These are phyloP conservation scores for Prenolepis imparis DNA, from an alignment of 2,888 invertebrate genomes.

Conservation along the genomic window DNA sequence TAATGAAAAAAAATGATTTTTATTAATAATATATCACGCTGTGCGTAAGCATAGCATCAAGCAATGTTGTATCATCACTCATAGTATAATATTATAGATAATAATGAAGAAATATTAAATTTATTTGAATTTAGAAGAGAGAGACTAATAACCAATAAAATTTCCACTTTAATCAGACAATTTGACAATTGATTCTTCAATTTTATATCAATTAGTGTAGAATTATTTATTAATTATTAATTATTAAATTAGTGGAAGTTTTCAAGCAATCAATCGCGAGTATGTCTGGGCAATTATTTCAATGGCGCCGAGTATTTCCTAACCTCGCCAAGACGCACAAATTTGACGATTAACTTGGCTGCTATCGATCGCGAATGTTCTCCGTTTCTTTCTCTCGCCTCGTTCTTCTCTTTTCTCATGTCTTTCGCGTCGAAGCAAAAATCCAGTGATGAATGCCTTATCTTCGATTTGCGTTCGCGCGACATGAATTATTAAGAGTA, in stretches of 20 bases:
- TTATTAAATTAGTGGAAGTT: not conserved
- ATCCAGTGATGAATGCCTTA: constrained; percentile 52
- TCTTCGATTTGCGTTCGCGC: constrained; percentile 55
- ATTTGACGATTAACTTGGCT: not conserved
- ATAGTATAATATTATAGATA: not conserved
- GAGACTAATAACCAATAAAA: not conserved
- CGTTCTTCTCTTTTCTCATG: constrained; percentile 45
- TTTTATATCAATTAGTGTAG: not conserved
- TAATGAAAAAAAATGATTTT: not conserved
- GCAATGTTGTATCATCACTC: not conserved
- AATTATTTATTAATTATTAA: not conserved
- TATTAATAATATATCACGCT: not conserved
- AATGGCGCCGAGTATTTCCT: constrained; percentile 17
- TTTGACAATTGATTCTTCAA: not conserved
- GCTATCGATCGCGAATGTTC: constrained; percentile 51
- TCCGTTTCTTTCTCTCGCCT: constrained; percentile 31
- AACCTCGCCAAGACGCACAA: constrained; percentile 1
- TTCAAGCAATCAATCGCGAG: not conserved
- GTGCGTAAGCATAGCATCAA: too few species aligned
- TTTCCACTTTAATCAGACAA: not conserved
- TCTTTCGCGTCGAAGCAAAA: constrained; percentile 62
- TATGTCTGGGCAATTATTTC: not conserved
- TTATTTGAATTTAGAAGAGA: not conserved
- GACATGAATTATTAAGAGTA: constrained; percentile 81
- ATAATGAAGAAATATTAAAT: not conserved